Evolutionary conservation across 1,140 invertebrate genomes (phyloP), one percentile per base, ranked within the genome.

Genomic region (Hormaphis cornu): DNA sequence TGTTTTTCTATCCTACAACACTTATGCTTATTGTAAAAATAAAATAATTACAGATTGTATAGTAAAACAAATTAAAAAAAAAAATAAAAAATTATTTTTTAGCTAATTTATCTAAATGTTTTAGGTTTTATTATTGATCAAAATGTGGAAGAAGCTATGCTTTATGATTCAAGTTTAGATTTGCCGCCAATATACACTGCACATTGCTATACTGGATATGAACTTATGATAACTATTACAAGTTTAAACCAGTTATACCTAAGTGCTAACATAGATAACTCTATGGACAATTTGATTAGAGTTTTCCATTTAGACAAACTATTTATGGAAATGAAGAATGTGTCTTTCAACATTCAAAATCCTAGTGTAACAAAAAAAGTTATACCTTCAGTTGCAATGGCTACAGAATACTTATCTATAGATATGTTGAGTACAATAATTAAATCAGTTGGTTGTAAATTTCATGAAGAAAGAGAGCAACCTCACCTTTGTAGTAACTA

Each of bases 301-400:
- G 59, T 63, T 14, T 63, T 33, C 18, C 59, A 63, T 48, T 63
- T 63, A 16, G 59, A 63, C 48, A 63, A 63, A 48, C 16, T 63
- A 63, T 46, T 63, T 8, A 63, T 46, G 42, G 18, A 63, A 33
- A 9, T 63, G 10, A 63, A 63, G 48, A 63, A 63, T 33, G 26
- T 20, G 33, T 48, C 24, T 30, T 16, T 30, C 48, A 2, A 46
- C 2, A 14, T 22, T 33, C 8, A 22, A 48, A 18, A 48, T 63
- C 42, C 40, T 10, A 48, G 9, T 1, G 16, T n/a, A 48, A 22
- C 3, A 22, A 28, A 46, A 9, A 16, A 26, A 33, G 59, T 44
- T 48, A 18, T 63, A 46, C 59, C 59, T 22, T 63, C 59, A 16
- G 59, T 63, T 48, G 59, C 59, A 16, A 6, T 63, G 44, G 59